Evolutionary conservation across 2,113 vertebrate genomes (phyloP).

Genomic region (Mormyrus lacerda): DNA sequence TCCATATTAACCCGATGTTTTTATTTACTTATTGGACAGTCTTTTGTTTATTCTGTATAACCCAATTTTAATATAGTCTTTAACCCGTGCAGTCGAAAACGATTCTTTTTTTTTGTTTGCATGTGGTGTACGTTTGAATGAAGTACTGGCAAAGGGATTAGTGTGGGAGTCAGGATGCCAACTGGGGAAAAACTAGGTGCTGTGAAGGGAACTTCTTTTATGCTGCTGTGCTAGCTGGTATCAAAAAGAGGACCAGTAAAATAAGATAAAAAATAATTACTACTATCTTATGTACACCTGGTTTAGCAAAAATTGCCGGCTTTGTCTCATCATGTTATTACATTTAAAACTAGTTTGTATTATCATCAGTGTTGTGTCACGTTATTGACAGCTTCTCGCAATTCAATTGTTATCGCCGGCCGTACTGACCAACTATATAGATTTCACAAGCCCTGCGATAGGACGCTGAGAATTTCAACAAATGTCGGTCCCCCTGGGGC

Average conservation of each 20-base stretch:
- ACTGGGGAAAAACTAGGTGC: neutral
- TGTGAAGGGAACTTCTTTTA: neutral
- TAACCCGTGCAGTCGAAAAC: neutral
- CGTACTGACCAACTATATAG: neutral
- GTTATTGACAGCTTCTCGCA: neutral
- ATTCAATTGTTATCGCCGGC: neutral
- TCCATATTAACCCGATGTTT: neutral
- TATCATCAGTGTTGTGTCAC: neutral
- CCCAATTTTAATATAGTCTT: accelerated
- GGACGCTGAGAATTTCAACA: neutral
- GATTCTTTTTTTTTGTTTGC: conserved; percentile 31
- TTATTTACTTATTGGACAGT: neutral
- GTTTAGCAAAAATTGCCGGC: neutral
- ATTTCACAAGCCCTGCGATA: neutral
- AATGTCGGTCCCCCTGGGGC: neutral
- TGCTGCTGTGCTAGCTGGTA: neutral
- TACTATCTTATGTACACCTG: neutral
- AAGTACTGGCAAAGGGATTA: neutral
- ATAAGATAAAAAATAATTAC: neutral
- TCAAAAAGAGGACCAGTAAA: neutral
- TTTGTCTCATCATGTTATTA: neutral
- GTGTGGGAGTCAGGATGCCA: neutral
- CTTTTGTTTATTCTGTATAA: neutral
- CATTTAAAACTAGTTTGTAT: neutral
- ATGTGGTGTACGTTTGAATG: neutral